A percentile compares a stretch with the other conserved stretches of the same genome.
These are phyloP conservation scores for Sinhomidia bicolor DNA, from an alignment of 2,888 invertebrate genomes.

Conservation along the genomic window DNA sequence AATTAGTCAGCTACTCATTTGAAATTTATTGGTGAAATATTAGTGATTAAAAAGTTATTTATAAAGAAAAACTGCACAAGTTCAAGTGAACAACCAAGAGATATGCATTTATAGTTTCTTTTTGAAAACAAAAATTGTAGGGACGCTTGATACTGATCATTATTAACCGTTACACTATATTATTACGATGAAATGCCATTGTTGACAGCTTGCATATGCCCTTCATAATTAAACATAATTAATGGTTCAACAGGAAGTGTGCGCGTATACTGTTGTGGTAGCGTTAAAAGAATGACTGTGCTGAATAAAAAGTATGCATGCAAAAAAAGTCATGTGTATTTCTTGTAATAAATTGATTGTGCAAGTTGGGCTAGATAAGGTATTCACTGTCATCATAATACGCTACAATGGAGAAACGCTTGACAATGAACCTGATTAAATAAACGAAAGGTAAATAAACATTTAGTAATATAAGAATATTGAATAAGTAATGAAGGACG, in stretches of 20 bases:
- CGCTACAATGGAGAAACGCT: slow-evolving; percentile 11
- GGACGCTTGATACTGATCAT: background rate
- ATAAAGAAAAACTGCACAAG: too few species aligned
- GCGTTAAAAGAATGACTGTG: too few species aligned
- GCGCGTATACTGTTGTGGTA: slow-evolving; percentile 8
- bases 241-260: slow-evolving; percentile 16
- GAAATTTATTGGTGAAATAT: too few species aligned
- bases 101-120: too few species aligned
- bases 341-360: too few species aligned
- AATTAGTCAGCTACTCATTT: too few species aligned
- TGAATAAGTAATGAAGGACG: slow-evolving; percentile 27
- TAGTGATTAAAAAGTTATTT: too few species aligned
- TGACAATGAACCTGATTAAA: slow-evolving; percentile 41
- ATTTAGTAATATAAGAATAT: slow-evolving; percentile 24
- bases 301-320: too few species aligned
- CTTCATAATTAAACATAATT: slow-evolving; percentile 26
- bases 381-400: background rate
- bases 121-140: background rate
- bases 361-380: too few species aligned
- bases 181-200: background rate
- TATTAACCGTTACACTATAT: background rate
- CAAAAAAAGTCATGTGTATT: too few species aligned
- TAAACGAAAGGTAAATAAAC: slow-evolving; percentile 36
- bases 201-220: background rate
- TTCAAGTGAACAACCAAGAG: too few species aligned